phyloP scores from a whole-genome alignment of 1,140 invertebrate genomes.

The Bathynomus jamesi region DNA sequence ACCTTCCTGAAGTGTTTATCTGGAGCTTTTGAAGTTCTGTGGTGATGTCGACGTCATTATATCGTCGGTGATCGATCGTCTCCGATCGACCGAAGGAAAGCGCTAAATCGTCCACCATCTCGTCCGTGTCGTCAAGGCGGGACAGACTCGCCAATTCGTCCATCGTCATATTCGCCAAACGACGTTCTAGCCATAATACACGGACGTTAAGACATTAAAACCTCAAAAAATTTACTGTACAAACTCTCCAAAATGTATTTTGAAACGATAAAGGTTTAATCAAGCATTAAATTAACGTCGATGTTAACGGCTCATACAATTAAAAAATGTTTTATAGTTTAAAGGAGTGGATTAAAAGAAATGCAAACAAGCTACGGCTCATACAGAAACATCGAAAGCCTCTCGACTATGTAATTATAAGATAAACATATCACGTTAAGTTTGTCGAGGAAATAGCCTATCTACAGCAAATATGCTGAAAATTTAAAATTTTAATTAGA shows the following conservation, averaged over 20 bases:
- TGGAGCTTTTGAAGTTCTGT: constrained; percentile 13
- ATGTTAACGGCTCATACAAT: neutral
- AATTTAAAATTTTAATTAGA: too few relatives aligned
- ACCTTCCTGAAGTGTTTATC: constrained; percentile 20
- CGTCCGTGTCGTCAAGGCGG: constrained; percentile 22
- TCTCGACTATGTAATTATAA: too few relatives aligned
- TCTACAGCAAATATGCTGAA: too few relatives aligned
- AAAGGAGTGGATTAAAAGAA: too few relatives aligned
- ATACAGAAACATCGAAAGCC: too few relatives aligned
- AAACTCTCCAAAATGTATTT: neutral
- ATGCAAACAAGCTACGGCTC: too few relatives aligned
- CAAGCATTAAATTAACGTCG: neutral
- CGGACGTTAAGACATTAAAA: too few relatives aligned
- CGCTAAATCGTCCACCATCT: constrained; percentile 24
- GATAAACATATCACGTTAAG: too few relatives aligned
- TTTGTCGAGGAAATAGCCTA: too few relatives aligned
- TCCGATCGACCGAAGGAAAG: constrained; percentile 8
- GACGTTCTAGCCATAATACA: constrained; percentile 18
- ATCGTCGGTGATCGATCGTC: constrained; percentile 7
- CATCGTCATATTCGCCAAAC: constrained; percentile 20
- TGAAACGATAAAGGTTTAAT: neutral
- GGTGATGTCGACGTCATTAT: constrained; percentile 19
- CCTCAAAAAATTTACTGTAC: neutral
- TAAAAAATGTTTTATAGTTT: constrained; percentile 5
- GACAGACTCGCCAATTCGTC: constrained; percentile 23